Percentiles rank a stretch among this genome's conserved stretches.
Conservation (phyloP, 2,113 vertebrate genomes). For the Boleophthalmus pectinirostris region DNA sequence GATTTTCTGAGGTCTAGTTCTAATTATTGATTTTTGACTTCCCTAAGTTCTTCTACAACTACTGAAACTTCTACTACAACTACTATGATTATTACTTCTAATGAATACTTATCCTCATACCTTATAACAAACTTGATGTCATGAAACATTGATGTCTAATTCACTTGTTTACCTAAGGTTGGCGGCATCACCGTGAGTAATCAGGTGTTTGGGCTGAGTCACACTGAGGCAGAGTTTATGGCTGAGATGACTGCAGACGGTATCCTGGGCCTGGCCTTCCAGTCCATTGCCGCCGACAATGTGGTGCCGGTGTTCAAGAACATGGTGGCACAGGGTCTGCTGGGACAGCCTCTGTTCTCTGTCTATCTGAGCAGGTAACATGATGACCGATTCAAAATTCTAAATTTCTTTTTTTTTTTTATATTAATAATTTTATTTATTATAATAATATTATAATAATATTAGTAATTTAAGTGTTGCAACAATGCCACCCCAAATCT, state of each 20-base stretch:
- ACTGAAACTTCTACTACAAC: no score
- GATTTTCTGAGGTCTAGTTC: no score
- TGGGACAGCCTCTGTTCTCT: slow-evolving; percentile 55
- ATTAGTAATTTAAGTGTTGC: no score
- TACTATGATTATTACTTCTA: no score
- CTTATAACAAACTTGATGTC: not conserved
- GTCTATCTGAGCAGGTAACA: slow-evolving; percentile 69
- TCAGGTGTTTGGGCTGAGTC: slow-evolving; percentile 82
- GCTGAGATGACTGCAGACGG: slow-evolving; percentile 54
- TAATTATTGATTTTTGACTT: no score
- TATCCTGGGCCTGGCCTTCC: slow-evolving; percentile 68
- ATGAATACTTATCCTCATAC: no score
- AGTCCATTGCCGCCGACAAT: slow-evolving; percentile 45
- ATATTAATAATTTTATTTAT: no score
- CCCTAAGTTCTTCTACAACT: no score
- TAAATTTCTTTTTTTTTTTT: no score
- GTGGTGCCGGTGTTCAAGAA: slow-evolving; percentile 67
- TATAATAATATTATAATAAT: no score
- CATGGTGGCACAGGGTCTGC: slow-evolving; percentile 55
- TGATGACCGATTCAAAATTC: no score
- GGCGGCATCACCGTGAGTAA: slow-evolving; percentile 57
- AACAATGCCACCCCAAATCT: no score
- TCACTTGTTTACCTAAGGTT: slow-evolving; percentile 57
- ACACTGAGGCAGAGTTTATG: slow-evolving; percentile 63
- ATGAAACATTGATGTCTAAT: not conserved